phyloP scores from a whole-genome alignment of 2,113 vertebrate genomes.

The Cololabis saira region DNA sequence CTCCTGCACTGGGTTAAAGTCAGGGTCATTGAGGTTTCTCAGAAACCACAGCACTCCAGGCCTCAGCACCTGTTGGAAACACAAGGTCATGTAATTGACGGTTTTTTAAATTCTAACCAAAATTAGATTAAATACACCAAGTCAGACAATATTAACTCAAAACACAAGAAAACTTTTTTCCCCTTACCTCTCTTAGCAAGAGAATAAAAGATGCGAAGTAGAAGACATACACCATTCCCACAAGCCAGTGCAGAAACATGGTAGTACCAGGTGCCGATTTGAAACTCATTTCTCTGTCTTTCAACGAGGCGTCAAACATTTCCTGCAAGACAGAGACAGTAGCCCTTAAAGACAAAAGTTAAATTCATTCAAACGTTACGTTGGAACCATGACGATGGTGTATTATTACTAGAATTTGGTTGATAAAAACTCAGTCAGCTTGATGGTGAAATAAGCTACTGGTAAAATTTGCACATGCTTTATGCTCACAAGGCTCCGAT shows the following conservation, averaged over 20 bases:
- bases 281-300: constrained; percentile 96
- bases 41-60: constrained; percentile 99
- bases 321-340: constrained; percentile 80
- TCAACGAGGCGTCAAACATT: constrained; percentile 98
- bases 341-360: constrained; percentile 9
- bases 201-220: constrained; percentile 99
- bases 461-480: no score
- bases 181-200: constrained; percentile 91
- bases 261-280: constrained; percentile 97
- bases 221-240: constrained; percentile 99
- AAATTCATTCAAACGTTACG: no score
- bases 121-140: background rate
- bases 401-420: no score
- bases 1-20: constrained; percentile 99
- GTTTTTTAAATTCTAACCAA: background rate
- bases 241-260: constrained; percentile 99
- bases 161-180: background rate
- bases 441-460: no score
- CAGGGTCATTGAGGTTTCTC: constrained; percentile 98
- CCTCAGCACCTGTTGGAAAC: constrained; percentile 88
- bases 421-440: no score
- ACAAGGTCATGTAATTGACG: background rate
- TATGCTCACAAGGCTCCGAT: no score
- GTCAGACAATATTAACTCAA: background rate
- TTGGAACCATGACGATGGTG: no score